Evolutionary conservation across 2,113 vertebrate species (phyloP).

Genomic region (Dunckerocampus dactyliophorus): DNA sequence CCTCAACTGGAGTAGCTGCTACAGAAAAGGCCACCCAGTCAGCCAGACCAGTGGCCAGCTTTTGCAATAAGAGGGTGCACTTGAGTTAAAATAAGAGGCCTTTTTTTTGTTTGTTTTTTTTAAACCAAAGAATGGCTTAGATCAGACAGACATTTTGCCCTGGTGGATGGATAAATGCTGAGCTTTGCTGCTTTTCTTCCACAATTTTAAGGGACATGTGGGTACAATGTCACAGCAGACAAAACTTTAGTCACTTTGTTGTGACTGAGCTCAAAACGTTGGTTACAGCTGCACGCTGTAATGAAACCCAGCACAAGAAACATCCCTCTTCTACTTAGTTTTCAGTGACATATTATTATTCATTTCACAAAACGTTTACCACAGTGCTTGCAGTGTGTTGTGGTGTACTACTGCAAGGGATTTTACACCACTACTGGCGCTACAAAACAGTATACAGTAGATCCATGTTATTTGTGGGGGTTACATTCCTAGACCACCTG

Average conservation of each 20-base stretch:
- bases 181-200: not conserved
- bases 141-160: constrained; percentile 12
- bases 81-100: constrained; percentile 5
- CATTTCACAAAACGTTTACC: too few species aligned
- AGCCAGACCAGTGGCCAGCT: not conserved
- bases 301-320: not conserved
- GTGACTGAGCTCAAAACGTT: not conserved
- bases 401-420: too few species aligned
- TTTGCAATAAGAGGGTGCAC: constrained; percentile 20
- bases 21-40: constrained; percentile 41
- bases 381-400: too few species aligned
- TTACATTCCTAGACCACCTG: too few species aligned
- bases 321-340: not conserved
- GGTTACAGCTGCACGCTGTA: not conserved
- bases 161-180: not conserved
- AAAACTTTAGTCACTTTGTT: constrained; percentile 5
- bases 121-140: not conserved
- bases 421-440: too few species aligned
- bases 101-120: constrained; percentile 6
- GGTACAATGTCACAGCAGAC: not conserved
- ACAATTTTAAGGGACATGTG: not conserved
- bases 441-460: too few species aligned
- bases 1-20: constrained; percentile 28
- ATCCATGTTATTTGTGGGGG: too few species aligned
- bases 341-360: not conserved